These are phyloP conservation scores for Caenorhabditis brenneri DNA, from an alignment of 1,140 invertebrate genomes.

Conservation along the genomic window DNA sequence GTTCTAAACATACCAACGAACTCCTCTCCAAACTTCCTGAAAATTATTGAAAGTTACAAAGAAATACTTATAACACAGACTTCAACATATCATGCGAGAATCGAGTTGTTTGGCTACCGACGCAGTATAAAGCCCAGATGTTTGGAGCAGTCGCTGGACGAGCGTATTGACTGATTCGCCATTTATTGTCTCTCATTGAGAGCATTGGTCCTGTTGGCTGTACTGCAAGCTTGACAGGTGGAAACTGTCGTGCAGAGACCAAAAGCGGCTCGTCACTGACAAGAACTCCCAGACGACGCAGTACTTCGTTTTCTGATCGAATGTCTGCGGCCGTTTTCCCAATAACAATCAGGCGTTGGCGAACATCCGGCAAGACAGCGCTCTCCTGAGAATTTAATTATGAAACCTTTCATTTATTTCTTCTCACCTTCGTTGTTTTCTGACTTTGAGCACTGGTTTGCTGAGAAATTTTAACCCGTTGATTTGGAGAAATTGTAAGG, in stretches of 20 bases:
- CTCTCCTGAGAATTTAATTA: too few species aligned
- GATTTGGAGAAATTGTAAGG: background rate
- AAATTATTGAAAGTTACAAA: background rate
- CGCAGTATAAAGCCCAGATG: background rate
- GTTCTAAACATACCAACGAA: background rate
- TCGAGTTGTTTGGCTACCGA: background rate
- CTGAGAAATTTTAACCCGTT: slow-evolving; percentile 51
- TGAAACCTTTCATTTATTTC: too few species aligned
- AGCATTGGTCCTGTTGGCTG: too few species aligned
- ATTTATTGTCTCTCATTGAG: background rate
- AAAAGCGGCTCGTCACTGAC: slow-evolving; percentile 16
- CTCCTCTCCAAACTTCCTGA: too few species aligned
- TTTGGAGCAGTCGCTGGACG: background rate
- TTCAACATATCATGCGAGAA: too few species aligned
- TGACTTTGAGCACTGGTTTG: slow-evolving; percentile 54
- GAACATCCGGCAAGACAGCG: slow-evolving; percentile 36
- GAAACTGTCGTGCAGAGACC: background rate
- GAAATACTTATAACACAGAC: too few species aligned
- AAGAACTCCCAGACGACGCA: background rate
- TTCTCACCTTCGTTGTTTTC: slow-evolving; percentile 51
- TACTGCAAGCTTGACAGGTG: background rate
- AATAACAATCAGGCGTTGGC: slow-evolving; percentile 24
- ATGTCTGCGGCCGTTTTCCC: background rate
- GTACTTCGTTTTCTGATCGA: background rate
- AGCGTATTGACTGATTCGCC: background rate